Evolutionary conservation across 2,113 vertebrate genomes (phyloP).

Genomic region (Gorsachius goisagi): DNA sequence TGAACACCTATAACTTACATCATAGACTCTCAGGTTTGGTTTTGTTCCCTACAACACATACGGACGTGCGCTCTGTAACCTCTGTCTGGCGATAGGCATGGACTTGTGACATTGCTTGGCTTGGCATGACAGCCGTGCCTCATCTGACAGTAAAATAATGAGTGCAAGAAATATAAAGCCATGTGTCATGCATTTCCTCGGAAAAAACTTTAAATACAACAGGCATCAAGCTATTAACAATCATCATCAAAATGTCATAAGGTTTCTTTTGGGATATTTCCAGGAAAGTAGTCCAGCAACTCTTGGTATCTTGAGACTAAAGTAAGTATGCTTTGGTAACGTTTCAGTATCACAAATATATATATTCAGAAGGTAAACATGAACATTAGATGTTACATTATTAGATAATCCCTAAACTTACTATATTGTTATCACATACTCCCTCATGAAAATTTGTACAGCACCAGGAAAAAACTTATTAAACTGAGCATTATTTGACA

Average conservation of each 20-base stretch:
- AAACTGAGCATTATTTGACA: background rate
- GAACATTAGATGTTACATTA: background rate
- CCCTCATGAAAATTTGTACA: background rate
- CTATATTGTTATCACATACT: background rate
- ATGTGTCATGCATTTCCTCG: background rate
- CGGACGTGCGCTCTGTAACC: fast-evolving
- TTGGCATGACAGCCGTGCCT: background rate
- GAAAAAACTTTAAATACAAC: background rate
- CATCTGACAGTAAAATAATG: fast-evolving
- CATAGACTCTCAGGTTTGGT: fast-evolving
- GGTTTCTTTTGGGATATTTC: background rate
- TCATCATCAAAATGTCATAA: background rate
- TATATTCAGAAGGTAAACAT: background rate
- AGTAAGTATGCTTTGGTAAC: background rate
- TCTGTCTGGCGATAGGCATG: fast-evolving
- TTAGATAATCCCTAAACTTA: background rate
- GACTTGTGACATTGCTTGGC: background rate
- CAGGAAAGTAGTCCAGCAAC: background rate
- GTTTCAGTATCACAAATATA: background rate
- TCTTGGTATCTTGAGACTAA: background rate
- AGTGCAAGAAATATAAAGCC: background rate
- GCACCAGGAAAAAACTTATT: background rate
- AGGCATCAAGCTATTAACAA: fast-evolving
- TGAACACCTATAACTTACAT: background rate
- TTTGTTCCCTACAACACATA: fast-evolving